Percentiles rank a stretch among this genome's conserved stretches.
These are phyloP conservation scores for Aleiodes sp. DNA, from an alignment of 1,140 invertebrate species.

Conservation along the genomic window DNA sequence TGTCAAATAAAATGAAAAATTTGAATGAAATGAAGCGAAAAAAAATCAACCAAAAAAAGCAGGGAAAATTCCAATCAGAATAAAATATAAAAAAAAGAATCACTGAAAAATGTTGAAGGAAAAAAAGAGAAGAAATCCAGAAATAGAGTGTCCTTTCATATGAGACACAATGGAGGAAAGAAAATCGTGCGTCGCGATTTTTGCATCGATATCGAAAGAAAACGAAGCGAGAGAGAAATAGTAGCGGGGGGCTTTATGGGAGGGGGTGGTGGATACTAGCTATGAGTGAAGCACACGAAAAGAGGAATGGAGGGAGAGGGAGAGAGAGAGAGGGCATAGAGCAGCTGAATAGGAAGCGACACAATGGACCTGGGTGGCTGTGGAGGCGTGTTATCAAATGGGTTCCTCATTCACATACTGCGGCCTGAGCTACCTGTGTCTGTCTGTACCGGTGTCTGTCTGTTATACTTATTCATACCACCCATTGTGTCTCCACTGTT, in stretches of 20 bases:
- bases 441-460: constrained; percentile 66
- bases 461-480: constrained; percentile 67
- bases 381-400: constrained; percentile 67
- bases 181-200: constrained; percentile 16
- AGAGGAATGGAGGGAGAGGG: constrained; percentile 30
- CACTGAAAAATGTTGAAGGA: not conserved
- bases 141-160: constrained; percentile 18
- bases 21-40: not conserved
- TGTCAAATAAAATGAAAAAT: no score
- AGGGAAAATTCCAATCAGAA: not conserved
- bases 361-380: constrained; percentile 65
- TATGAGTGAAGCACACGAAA: not conserved
- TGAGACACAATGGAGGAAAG: constrained; percentile 24
- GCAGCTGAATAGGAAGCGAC: constrained; percentile 66
- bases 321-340: constrained; percentile 61
- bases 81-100: not conserved
- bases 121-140: not conserved
- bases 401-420: constrained; percentile 68
- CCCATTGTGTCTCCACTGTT: constrained; percentile 51
- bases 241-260: not conserved
- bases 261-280: not conserved
- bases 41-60: constrained; percentile 19
- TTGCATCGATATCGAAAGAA: constrained; percentile 18
- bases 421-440: constrained; percentile 63
- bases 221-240: not conserved